Evolutionary conservation across 2,113 vertebrate genomes (phyloP).

Genomic region (Trogon melanurus): DNA sequence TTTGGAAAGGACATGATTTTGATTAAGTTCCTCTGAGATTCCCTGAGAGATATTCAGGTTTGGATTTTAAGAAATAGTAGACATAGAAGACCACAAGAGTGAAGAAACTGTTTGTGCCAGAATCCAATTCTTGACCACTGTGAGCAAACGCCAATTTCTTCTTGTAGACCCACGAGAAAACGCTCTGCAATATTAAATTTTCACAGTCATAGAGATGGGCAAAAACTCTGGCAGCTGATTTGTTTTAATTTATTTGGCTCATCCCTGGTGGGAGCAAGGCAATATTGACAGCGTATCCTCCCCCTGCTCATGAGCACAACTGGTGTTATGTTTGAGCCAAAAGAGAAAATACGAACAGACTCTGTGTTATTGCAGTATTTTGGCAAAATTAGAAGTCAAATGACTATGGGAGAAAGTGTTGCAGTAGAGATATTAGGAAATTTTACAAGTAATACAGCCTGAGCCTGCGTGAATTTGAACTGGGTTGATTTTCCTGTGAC

Average conservation of each 20-base stretch:
- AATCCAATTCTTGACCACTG: neutral
- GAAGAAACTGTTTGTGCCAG: neutral
- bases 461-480: neutral
- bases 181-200: neutral
- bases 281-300: neutral
- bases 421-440: neutral
- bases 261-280: neutral
- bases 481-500: neutral
- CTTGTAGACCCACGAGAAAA: neutral
- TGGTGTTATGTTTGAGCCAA: neutral
- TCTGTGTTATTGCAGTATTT: neutral
- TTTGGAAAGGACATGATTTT: neutral
- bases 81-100: accelerated
- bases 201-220: neutral
- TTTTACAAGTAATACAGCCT: neutral
- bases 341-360: neutral
- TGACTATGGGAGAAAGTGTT: neutral
- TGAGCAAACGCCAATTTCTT: neutral
- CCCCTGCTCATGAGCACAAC: neutral
- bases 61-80: neutral
- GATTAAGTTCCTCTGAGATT: neutral
- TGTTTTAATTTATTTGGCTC: neutral
- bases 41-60: neutral
- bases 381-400: neutral
- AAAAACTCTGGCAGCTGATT: neutral